Conservation (phyloP, 2,113 vertebrate species). For the Porphyrio hochstetteri region DNA sequence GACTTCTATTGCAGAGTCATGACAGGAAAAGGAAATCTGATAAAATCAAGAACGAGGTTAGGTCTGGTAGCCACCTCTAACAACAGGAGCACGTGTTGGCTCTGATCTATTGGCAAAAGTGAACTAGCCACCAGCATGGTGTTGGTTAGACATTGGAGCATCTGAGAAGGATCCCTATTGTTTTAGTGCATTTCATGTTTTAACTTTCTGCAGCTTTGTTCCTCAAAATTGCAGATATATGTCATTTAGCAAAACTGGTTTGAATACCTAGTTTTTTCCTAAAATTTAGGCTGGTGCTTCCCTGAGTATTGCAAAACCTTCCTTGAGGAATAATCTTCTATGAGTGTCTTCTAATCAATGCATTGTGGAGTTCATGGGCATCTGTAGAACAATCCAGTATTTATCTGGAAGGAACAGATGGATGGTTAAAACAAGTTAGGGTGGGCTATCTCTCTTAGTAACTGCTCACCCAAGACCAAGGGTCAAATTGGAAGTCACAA, state of each 20-base stretch:
- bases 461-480: not conserved
- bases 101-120: not conserved
- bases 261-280: not conserved
- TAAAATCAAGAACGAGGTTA: not conserved
- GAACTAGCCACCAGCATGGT: not conserved
- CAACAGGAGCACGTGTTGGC: not conserved
- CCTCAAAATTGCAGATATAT: not conserved
- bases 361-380: rapidly evolving
- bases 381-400: not conserved
- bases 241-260: not conserved
- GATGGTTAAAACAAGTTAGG: not conserved
- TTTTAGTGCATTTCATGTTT: not conserved
- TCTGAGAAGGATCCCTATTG: not conserved
- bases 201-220: not conserved
- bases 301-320: not conserved
- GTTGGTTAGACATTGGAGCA: not conserved
- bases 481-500: not conserved
- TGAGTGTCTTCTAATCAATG: not conserved
- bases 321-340: not conserved
- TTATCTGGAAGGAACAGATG: not conserved
- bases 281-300: not conserved
- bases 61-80: not conserved
- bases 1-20: not conserved
- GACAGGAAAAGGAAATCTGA: not conserved
- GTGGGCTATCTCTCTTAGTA: not conserved